phyloP scores from a whole-genome alignment of 2,797 vertebrate species.

The Melanotaenia pygmaea region DNA sequence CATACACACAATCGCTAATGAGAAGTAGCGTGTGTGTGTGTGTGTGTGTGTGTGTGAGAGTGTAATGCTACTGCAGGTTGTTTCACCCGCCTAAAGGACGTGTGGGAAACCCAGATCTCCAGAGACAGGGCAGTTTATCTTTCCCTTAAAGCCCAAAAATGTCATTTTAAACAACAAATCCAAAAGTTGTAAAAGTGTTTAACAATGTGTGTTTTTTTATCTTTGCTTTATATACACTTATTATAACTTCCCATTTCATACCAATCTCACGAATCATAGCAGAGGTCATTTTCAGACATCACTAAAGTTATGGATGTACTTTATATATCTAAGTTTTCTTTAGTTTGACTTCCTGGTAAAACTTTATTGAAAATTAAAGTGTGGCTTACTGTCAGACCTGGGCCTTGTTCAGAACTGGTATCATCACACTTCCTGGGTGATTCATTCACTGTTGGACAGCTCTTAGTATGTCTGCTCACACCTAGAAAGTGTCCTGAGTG shows the following conservation, averaged over 20 bases:
- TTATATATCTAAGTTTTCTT: neutral
- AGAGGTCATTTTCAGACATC: neutral
- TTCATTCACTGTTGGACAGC: neutral
- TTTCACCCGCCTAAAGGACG: conserved; percentile 90
- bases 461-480: neutral
- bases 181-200: no score
- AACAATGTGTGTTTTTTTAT: no score
- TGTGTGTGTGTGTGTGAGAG: no score
- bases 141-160: no score
- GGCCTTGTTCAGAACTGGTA: neutral
- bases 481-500: no score
- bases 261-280: no score
- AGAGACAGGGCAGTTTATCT: conserved; percentile 80
- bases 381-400: neutral
- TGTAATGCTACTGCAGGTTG: conserved; percentile 84
- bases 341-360: no score
- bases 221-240: no score
- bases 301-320: neutral
- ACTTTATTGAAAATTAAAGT: neutral
- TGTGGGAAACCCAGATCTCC: conserved; percentile 87
- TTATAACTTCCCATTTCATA: no score
- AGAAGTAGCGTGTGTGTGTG: conserved; percentile 72
- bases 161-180: no score
- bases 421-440: neutral
- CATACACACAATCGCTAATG: conserved; percentile 99